These are phyloP conservation scores for Cryptus armator DNA, from an alignment of 2,888 invertebrate genomes.

Conservation along the genomic window DNA sequence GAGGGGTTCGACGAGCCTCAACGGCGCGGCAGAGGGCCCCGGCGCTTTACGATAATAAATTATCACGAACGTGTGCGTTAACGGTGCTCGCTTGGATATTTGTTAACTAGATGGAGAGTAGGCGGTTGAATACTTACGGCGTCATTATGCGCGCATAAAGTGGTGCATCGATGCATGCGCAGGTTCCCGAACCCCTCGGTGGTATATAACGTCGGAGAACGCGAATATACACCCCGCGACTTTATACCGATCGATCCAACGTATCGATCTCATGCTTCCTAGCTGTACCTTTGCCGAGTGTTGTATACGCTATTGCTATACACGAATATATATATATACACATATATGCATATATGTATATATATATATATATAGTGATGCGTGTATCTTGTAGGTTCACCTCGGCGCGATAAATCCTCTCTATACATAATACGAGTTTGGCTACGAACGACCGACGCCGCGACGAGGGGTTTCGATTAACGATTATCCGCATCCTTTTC, in stretches of 20 bases:
- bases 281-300: slow-evolving; percentile 5
- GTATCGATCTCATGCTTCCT: slow-evolving; percentile 59
- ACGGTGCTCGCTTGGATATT: slow-evolving; percentile 79
- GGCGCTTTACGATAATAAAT: slow-evolving; percentile 76
- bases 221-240: slow-evolving; percentile 39
- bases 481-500: slow-evolving; percentile 46
- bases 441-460: slow-evolving; percentile 9
- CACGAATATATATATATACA: slow-evolving; percentile 6
- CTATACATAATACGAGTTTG: slow-evolving; percentile 60
- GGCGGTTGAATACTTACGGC: slow-evolving; percentile 74
- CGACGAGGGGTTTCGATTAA: slow-evolving; percentile 51
- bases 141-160: slow-evolving; percentile 69
- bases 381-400: slow-evolving; percentile 53
- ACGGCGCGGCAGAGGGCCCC: slow-evolving; percentile 42
- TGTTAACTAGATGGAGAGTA: slow-evolving; percentile 82
- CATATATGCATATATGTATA: slow-evolving; percentile 1
- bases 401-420: slow-evolving; percentile 60
- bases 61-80: slow-evolving; percentile 75
- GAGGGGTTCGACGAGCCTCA: not conserved
- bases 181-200: slow-evolving; percentile 38
- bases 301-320: not conserved
- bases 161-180: slow-evolving; percentile 64
- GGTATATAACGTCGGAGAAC: slow-evolving; percentile 13
- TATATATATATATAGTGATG: slow-evolving; percentile 23
- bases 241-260: slow-evolving; percentile 57